These are phyloP conservation scores for Contarinia nasturtii DNA, from an alignment of 1,140 invertebrate species.

Conservation along the genomic window DNA sequence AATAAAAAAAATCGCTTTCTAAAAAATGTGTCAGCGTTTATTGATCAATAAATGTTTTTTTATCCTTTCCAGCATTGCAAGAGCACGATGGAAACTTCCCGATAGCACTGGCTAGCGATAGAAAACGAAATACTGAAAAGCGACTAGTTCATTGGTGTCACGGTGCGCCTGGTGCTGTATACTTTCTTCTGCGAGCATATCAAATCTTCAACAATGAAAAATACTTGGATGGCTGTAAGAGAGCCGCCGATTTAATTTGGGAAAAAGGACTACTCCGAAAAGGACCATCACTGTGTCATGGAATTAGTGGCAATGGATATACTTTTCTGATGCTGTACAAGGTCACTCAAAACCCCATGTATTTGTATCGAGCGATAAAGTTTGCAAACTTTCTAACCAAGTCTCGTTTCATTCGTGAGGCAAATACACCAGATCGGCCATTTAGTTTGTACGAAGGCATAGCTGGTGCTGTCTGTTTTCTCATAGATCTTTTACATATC, in stretches of 20 bases:
- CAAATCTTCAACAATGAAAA: slow-evolving; percentile 50
- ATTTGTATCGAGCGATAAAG: slow-evolving; percentile 57
- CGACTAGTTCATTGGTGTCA: slow-evolving; percentile 90
- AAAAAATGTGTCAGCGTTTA: no score
- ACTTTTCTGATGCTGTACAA: slow-evolving; percentile 66
- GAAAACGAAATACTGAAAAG: not conserved
- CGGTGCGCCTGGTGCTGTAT: slow-evolving; percentile 73
- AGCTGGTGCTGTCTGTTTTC: slow-evolving; percentile 47
- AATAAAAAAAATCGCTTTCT: no score
- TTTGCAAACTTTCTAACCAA: slow-evolving; percentile 72
- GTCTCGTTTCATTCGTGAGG: slow-evolving; percentile 43
- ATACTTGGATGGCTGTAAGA: slow-evolving; percentile 52
- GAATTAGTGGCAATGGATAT: slow-evolving; percentile 81
- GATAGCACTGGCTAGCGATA: not conserved
- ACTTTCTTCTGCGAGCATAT: slow-evolving; percentile 53
- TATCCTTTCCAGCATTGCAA: not conserved
- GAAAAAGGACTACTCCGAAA: slow-evolving; percentile 66
- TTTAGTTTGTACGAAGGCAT: slow-evolving; percentile 75
- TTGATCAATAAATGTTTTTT: no score
- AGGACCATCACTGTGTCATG: slow-evolving; percentile 85
- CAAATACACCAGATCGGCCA: slow-evolving; percentile 51
- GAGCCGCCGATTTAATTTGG: slow-evolving; percentile 69
- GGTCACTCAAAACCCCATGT: slow-evolving; percentile 45
- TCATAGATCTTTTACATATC: slow-evolving; percentile 40
- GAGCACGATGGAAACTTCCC: not conserved